Base-by-base conservation (phyloP, 2,888 invertebrate species). In the Omphaloscelis lunosa region DNA sequence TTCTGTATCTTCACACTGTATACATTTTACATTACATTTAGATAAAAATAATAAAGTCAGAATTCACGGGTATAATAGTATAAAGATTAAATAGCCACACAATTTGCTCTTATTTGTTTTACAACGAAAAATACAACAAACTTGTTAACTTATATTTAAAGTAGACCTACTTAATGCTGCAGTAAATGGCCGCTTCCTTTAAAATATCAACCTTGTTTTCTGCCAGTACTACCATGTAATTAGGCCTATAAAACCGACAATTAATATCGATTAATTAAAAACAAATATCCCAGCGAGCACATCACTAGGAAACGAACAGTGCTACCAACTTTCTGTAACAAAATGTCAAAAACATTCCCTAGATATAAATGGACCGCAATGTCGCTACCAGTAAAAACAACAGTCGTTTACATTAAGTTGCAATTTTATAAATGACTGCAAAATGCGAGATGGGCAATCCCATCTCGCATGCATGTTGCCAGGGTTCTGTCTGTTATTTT, bases 361-460 rank as follows among this genome's bases (percentile, higher is more conserved):
- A 79, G 39, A 72, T 83, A 81, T 86, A 87, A 87, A 89, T 87
- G 88, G 86, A 78, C 83, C 79, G 84, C 86, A 90, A 89, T 88
- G 87, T 86, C 72, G 82, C 83, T 86, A 83, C 84, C 80, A 85
- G 81, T 85, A 89, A 90, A 91, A 92, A 87, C 85, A 78, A 74
- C 80, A 85, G 88, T 90, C 90, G 87, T 93, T 93, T 93, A 93
- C 93, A 93, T 94, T 92, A 91, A 93, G 93, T 93, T 92, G 91
- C 92, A 91, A 93, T 93, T 93, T 93, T 90, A 90, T 91, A 92
- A 92, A 92, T 90, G 91, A 72, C 29, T 34, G 39, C 15, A 20
- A 58, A 65, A 67, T 75, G 58, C 7, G 63, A 69, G 70, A 59
- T 56, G 58, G 4, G 12, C n/a, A n/a, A n/a, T n/a, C n/a, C n/a